Evolutionary conservation across 1,140 invertebrate genomes (phyloP).

Genomic region (Drosophila albomicans): DNA sequence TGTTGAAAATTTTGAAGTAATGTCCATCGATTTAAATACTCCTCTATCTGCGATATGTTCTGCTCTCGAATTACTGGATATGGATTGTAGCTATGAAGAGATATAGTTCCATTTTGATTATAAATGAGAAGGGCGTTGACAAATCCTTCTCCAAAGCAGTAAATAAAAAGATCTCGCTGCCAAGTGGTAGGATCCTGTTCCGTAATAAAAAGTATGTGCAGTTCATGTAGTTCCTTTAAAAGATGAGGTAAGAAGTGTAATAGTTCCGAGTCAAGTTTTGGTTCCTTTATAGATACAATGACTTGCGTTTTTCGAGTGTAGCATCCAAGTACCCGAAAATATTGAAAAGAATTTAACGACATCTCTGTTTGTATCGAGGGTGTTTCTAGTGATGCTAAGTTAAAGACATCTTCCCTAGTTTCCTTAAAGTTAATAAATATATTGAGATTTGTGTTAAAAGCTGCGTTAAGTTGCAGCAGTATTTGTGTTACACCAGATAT

Average conservation of each 20-base stretch:
- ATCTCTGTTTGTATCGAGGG: constrained; percentile 23
- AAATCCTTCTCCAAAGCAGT: constrained; percentile 53
- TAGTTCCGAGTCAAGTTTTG: not conserved
- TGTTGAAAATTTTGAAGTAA: constrained; percentile 24
- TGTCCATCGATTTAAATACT: constrained; percentile 32
- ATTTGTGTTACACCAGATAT: not conserved
- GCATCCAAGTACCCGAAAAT: not conserved
- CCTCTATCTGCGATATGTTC: constrained; percentile 16
- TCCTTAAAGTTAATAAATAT: constrained; percentile 38
- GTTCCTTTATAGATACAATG: constrained; percentile 27
- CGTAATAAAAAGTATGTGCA: constrained; percentile 50
- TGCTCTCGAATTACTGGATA: constrained; percentile 41
- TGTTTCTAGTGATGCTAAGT: not conserved
- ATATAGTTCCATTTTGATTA: not conserved
- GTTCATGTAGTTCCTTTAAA: constrained; percentile 37
- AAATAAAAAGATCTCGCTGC: constrained; percentile 29
- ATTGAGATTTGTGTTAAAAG: constrained; percentile 36
- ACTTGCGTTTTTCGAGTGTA: constrained; percentile 37
- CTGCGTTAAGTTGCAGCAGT: constrained; percentile 32
- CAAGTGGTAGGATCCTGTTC: not conserved
- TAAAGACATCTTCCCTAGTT: not conserved
- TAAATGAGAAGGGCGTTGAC: constrained; percentile 47
- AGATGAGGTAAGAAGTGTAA: constrained; percentile 19
- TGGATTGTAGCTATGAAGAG: constrained; percentile 49
- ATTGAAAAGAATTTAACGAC: not conserved